Evolutionary conservation across 2,797 vertebrate species (phyloP).

Genomic region (Cetoscarus ocellatus): DNA sequence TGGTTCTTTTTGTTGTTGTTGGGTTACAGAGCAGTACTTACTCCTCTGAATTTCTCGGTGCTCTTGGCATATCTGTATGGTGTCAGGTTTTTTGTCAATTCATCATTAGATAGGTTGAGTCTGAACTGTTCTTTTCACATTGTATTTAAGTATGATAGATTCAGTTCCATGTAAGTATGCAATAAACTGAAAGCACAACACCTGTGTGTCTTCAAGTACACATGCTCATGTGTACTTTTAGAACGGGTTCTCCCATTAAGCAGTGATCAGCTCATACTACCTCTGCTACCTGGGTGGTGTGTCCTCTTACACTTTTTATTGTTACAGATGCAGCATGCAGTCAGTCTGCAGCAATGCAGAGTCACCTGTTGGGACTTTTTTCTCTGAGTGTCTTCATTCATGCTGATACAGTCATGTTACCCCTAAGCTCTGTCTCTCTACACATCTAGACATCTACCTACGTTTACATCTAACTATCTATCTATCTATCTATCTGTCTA

Average conservation of each 20-base stretch:
- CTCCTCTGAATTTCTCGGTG: background rate
- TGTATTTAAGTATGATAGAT: too few relatives aligned
- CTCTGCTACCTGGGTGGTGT: background rate
- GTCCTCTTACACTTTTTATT: background rate
- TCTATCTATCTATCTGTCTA: too few relatives aligned
- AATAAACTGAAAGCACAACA: too few relatives aligned
- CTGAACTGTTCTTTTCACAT: background rate
- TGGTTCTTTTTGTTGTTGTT: background rate
- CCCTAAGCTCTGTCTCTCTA: background rate
- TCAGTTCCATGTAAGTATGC: background rate
- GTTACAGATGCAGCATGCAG: background rate
- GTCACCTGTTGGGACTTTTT: background rate
- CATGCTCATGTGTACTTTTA: background rate
- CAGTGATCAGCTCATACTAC: background rate
- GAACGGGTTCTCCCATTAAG: rapidly evolving
- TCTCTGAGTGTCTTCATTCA: background rate
- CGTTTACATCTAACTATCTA: too few relatives aligned
- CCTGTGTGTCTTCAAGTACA: background rate
- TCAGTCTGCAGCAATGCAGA: background rate
- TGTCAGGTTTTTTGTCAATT: background rate
- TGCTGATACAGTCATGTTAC: background rate
- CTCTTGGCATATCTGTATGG: background rate
- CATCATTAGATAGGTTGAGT: background rate
- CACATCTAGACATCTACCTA: too few relatives aligned
- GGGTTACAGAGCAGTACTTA: background rate